Base-by-base conservation (phyloP, 1,140 invertebrate species). In the Cydia fagiglandana region DNA sequence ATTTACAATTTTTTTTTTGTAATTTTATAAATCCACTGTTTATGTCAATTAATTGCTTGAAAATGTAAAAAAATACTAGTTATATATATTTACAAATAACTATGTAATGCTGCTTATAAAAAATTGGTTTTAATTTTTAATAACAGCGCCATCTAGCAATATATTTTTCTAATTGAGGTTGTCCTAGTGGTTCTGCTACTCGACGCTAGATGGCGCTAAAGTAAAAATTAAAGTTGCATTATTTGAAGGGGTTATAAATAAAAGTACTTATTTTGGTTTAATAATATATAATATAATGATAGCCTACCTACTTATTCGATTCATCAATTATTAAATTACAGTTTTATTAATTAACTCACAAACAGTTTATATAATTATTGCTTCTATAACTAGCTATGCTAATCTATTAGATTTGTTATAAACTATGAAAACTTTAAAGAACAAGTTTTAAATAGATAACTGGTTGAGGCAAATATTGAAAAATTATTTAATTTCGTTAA, bases 371-470 rank as follows among this genome's bases (percentile, higher is more conserved):
- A 70, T 70, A 70, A 17, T 70, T 10, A 61, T 38, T 70, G 24
- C 38, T n/a, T 70, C 30, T 70, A 70, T 45, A 70, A 41, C 66
- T 70, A 70, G 66, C 66, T 70, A 70, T 45, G 66, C 66, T 70
- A 70, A 70, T 38, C 66, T 70, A 70, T 17, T 66, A 66, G 64
- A 66, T 66, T 38, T 70, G 30, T 70, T 38, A 70, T 70, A 70
- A 38, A 38, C 66, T 70, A 70, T 70, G 66, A 70, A 70, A 70
- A 38, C 34, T 70, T 70, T 41, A 70, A 70, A 70, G 66, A 70
- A 70, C 66, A 70, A 70, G 66, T 70, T 70, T 70, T 70, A 38
- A 70, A 70, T 70, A 45, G 66, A 70, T 68, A 68, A 68, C 66
- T 70, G 66, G 30, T 70, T 41, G 66, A 70, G 66, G 6, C 66